phyloP scores from a whole-genome alignment of 2,113 vertebrate species.

The Etheostoma spectabile region DNA sequence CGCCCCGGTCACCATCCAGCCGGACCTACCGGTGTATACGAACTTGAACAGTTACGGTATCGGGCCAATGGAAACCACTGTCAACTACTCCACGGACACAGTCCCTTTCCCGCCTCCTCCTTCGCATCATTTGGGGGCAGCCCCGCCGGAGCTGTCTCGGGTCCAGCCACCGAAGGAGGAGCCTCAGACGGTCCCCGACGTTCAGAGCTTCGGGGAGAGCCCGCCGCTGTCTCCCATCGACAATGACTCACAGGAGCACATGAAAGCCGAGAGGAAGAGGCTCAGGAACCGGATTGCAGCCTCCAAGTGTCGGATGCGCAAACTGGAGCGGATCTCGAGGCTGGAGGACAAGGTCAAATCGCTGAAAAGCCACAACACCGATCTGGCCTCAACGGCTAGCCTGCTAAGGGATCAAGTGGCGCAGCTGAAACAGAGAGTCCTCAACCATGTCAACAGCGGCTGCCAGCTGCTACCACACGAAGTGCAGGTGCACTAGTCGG shows the following conservation, averaged over 20 bases:
- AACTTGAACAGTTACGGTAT: slow-evolving; percentile 83
- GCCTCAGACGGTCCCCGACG: slow-evolving; percentile 95
- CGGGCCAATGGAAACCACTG: slow-evolving; percentile 80
- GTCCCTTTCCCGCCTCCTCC: slow-evolving; percentile 87
- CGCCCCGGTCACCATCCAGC: slow-evolving; percentile 70
- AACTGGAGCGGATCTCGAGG: slow-evolving; percentile 95
- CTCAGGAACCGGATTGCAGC: slow-evolving; percentile 96
- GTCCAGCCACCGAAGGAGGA: slow-evolving; percentile 89
- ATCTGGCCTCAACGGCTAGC: slow-evolving; percentile 93
- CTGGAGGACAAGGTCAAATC: slow-evolving; percentile 96
- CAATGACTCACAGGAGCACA: slow-evolving; percentile 94
- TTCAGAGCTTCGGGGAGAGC: slow-evolving; percentile 92
- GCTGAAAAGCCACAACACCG: slow-evolving; percentile 94
- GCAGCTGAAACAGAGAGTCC: slow-evolving; percentile 95
- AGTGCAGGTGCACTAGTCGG: slow-evolving; percentile 82
- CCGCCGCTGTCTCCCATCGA: slow-evolving; percentile 94
- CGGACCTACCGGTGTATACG: slow-evolving; percentile 89
- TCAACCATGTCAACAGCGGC: slow-evolving; percentile 96
- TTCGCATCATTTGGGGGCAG: slow-evolving; percentile 74
- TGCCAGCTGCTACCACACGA: slow-evolving; percentile 86
- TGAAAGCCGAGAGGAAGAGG: slow-evolving; percentile 95
- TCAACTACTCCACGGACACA: slow-evolving; percentile 88
- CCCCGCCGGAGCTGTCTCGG: slow-evolving; percentile 76
- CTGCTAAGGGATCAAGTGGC: slow-evolving; percentile 94
- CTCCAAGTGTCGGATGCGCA: slow-evolving; percentile 95